Conservation (phyloP, 2,797 vertebrate species). For the Coreius guichenoti region DNA sequence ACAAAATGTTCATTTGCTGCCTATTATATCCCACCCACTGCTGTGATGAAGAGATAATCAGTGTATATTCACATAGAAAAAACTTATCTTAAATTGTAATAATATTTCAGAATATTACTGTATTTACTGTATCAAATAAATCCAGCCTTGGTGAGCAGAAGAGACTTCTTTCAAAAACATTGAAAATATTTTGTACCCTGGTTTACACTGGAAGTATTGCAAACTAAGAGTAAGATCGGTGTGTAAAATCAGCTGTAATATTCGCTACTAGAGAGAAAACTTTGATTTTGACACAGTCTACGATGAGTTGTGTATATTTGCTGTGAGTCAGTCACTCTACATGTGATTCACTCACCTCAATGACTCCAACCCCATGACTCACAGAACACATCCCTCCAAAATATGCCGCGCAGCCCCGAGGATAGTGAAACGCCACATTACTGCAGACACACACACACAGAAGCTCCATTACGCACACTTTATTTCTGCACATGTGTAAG, state of each 20-base stretch:
- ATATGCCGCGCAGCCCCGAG: constrained; percentile 91
- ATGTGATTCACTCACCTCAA: constrained; percentile 84
- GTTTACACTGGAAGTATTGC: no score
- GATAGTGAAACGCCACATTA: constrained; percentile 95
- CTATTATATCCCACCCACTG: no score
- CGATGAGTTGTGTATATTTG: neutral
- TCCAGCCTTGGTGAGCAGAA: neutral
- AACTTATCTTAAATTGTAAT: neutral
- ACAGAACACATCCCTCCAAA: constrained; percentile 94
- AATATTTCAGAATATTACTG: neutral
- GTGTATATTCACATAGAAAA: neutral
- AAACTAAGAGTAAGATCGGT: neutral
- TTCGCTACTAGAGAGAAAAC: neutral
- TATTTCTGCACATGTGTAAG: neutral
- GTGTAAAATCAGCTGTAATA: neutral
- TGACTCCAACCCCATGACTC: constrained; percentile 93
- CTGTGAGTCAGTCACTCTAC: neutral
- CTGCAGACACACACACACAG: constrained; percentile 67
- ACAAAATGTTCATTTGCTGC: no score
- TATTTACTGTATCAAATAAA: neutral
- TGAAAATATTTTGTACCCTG: neutral
- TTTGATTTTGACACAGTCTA: neutral
- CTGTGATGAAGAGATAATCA: no score
- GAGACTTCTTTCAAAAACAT: neutral
- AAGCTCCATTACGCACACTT: neutral